phyloP scores from a whole-genome alignment of 2,113 vertebrate genomes.

The Oncorhynchus nerka region DNA sequence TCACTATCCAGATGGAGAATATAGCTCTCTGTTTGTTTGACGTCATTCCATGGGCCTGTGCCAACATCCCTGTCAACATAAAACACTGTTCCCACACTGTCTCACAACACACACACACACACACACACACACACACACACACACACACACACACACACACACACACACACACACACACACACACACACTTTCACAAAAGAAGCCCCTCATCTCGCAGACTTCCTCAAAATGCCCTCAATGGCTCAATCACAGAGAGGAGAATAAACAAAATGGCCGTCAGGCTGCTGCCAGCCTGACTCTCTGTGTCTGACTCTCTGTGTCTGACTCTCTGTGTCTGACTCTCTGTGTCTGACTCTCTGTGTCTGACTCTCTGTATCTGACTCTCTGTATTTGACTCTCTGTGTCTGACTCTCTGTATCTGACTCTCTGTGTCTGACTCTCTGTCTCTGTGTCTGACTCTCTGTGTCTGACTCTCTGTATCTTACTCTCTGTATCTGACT shows the following conservation, averaged over 20 bases:
- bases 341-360: too few species aligned
- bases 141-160: not conserved
- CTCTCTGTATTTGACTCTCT: too few species aligned
- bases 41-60: not conserved
- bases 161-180: constrained; percentile 13
- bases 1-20: not conserved
- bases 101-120: not conserved
- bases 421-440: too few species aligned
- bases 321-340: constrained; percentile 15
- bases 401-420: too few species aligned
- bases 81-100: constrained; percentile 6
- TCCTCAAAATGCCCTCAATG: not conserved
- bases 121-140: not conserved
- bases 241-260: not conserved
- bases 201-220: constrained; percentile 21
- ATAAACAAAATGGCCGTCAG: constrained; percentile 23
- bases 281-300: constrained; percentile 45
- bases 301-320: too few species aligned
- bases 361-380: too few species aligned
- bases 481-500: too few species aligned
- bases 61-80: not conserved
- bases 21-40: constrained; percentile 23
- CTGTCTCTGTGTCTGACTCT: too few species aligned
- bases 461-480: too few species aligned
- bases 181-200: not conserved